Evolutionary conservation across 2,888 invertebrate genomes (phyloP).

Genomic region (Acanthoscelides obtectus): DNA sequence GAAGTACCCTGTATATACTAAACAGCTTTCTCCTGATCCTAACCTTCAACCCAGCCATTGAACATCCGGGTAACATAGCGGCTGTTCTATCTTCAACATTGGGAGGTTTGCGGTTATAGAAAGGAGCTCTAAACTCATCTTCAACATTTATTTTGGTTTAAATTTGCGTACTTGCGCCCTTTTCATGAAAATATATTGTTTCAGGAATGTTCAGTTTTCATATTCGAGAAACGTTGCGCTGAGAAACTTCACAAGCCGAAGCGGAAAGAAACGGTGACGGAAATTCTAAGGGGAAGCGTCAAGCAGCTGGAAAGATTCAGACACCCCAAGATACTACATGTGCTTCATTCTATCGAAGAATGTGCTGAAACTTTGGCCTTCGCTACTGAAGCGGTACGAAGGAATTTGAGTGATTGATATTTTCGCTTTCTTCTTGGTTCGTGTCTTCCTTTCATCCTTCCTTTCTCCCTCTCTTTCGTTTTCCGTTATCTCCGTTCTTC

Average conservation of each 20-base stretch:
- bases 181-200: constrained; percentile 25
- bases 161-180: too few relatives aligned
- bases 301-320: constrained; percentile 74
- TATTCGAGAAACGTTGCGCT: constrained; percentile 88
- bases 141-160: too few relatives aligned
- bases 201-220: constrained; percentile 90
- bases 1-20: too few relatives aligned
- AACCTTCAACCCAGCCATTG: too few relatives aligned
- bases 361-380: constrained; percentile 86
- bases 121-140: too few relatives aligned
- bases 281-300: constrained; percentile 76
- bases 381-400: constrained; percentile 71
- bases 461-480: neutral
- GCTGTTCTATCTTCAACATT: too few relatives aligned
- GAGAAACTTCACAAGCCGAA: constrained; percentile 92
- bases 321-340: constrained; percentile 75
- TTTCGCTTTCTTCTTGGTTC: too few relatives aligned
- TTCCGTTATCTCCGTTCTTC: neutral
- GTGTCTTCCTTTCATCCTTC: neutral
- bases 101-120: too few relatives aligned
- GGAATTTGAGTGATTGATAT: too few relatives aligned
- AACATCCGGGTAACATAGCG: too few relatives aligned
- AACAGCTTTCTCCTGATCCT: too few relatives aligned
- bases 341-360: constrained; percentile 73
- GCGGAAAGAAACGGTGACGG: constrained; percentile 86